Base-by-base conservation (phyloP, 2,888 invertebrate species). In the Xestia sexstrigata region DNA sequence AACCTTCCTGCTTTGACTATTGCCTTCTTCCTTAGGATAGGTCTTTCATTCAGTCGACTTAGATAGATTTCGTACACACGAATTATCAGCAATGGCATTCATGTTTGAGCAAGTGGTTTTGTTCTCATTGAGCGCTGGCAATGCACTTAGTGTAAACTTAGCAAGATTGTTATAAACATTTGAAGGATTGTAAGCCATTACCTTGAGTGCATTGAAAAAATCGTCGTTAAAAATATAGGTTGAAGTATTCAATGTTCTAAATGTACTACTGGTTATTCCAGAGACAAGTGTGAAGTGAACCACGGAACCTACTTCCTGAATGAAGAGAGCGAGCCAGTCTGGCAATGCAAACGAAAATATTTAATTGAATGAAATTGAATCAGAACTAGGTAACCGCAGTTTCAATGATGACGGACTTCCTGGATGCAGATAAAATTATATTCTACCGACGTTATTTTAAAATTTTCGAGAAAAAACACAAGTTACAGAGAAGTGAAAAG, bases 101-200 rank as follows among this genome's bases (percentile, higher is more conserved):
- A 74, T 42, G 47, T 62, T n/a, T 55, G 52, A 74, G 69, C 2
- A 58, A 78, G 71, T 74, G 26, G 26, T 26, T 78, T 52, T 65
- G 23, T 68, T 60, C 52, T 69, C n/a, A 42, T 68, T 68, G n/a
- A 62, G 6, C 79, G 70, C 20, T 74, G 15, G 42, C 26, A 62
- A 1, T 82, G 52, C 52, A 26, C 39, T 69, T 6, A 78, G 67
- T 23, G 45, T 62, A 42, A 60, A 11, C 23, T 71, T 79, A 49
- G 20, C 26, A 65, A 70, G n/a, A 26, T 9, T 15, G 1, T 30
- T 58, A 63, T 26, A 23, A 9, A 13, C 4, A 58, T 42, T 17
- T 49, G 20, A 17, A 60, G 62, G 35, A 62, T 30, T 52, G 62
- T n/a, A 26, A 62, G 13, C 6, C 13, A 23, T n/a, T n/a, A 45